Evolutionary conservation across 92 coral and sea anemone species (phyloP), one percentile per base, ranked within the genome.

Genomic region (Epizoanthus ramosus): DNA sequence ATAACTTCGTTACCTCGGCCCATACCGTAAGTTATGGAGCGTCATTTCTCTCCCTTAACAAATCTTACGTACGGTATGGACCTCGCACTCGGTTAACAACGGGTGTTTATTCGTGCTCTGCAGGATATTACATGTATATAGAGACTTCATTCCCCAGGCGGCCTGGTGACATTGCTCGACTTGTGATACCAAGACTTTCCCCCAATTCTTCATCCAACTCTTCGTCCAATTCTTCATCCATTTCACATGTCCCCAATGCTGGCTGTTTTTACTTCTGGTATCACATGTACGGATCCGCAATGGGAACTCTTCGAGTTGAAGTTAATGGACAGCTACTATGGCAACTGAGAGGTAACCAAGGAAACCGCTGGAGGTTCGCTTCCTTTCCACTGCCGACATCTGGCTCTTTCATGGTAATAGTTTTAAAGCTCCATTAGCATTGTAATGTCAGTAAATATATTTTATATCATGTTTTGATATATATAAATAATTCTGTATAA

Each of bases 61-160:
- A 17, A 6, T 14, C 8, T n/a, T n/a, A n/a, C n/a, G n/a, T n/a
- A n/a, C n/a, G n/a, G n/a, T n/a, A n/a, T n/a, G n/a, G n/a, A n/a
- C n/a, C n/a, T n/a, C n/a, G n/a, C n/a, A n/a, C n/a, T n/a, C 64
- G 6, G 7, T 59, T 16, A 59, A 59, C 22, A 59, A 59, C 1
- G 15, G 0, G 19, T 61, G 2, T 18, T 19, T 61, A 61, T 61
- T 61, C 67, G 1, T 61, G 22, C 12, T 18, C 19, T 18, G 21
- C 67, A 61, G 67, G 67, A 61, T 61, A 61, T 61, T 61, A 61
- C 25, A 61, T 61, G 67, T 61, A 61, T 25, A 61, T 33, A 24
- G 67, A 61, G 67, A 33, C 67, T 61, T 61, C 24, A 17, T n/a
- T n/a, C n/a, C 67, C 67, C 8, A 61, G 67, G 5, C 35, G 13